Evolutionary conservation across 2,113 vertebrate genomes (phyloP).

Genomic region (Macheiramphus alcinus): DNA sequence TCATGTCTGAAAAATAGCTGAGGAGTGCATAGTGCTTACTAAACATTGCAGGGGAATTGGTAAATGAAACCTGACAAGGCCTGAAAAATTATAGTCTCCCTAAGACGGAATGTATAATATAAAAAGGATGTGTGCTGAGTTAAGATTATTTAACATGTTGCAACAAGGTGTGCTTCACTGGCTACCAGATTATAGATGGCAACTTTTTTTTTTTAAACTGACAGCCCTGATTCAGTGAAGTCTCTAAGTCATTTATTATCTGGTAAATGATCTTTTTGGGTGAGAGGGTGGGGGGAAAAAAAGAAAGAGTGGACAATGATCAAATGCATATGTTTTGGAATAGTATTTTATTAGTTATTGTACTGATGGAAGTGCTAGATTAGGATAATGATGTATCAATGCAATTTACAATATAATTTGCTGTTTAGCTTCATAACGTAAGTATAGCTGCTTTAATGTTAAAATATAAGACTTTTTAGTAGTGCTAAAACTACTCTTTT

Average conservation of each 20-base stretch:
- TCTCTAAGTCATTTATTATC: neutral
- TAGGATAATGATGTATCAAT: neutral
- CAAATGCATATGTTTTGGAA: neutral
- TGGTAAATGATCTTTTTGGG: neutral
- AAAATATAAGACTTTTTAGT: neutral
- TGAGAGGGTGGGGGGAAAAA: neutral
- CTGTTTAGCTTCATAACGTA: neutral
- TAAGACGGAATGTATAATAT: neutral
- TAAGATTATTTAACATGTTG: neutral
- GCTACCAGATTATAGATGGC: neutral
- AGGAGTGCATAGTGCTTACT: neutral
- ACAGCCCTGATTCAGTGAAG: neutral
- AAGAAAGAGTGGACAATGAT: neutral
- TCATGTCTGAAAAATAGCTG: neutral
- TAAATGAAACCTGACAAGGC: constrained; percentile 1
- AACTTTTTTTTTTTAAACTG: neutral
- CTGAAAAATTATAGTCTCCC: neutral
- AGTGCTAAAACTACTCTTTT: too few species aligned
- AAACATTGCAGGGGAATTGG: neutral
- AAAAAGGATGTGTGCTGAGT: neutral
- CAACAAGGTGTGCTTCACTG: neutral
- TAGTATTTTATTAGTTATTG: neutral
- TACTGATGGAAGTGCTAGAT: neutral
- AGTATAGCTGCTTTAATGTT: neutral
- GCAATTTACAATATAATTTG: neutral